Base-by-base conservation (phyloP, 2,888 invertebrate species). In the Orgyia antiqua region DNA sequence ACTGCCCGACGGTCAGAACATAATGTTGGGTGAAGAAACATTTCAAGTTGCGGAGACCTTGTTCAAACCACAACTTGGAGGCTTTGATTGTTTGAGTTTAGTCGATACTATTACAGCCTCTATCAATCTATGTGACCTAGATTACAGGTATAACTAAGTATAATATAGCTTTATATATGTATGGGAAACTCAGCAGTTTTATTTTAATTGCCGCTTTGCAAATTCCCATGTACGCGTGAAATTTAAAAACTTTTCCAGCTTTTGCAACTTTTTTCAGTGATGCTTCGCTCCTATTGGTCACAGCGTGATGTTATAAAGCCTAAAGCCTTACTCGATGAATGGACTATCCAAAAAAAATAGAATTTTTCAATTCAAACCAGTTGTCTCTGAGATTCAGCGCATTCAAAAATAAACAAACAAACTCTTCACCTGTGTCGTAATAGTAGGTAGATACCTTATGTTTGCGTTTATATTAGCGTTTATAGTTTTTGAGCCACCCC, bases 1-100 rank as follows among this genome's bases (percentile, higher is more conserved):
- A 67, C 87, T 96, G 50, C 96, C 96, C 41, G 96, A 96, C 71
- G 96, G 96, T 41, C 94, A 94, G 78, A 40, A 65, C 4, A 91
- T 95, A 39, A 89, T 93, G 65, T 89, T 95, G 51, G 93, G 93
- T 43, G 90, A 92, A 58, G 94, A 94, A 72, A 89, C 93, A 53
- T 94, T 94, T 89, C 90, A 92, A 65, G 92, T 93, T 68, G 93
- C 95, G 7, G 95, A 95, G 75, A 90, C 93, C 10, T 88, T 95
- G 60, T 95, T 95, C 90, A 92, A 93, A 71, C 95, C 95, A 27
- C 90, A 91, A 19, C 91, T 94, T 83, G 87, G 92, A 78, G 92
- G 91, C 13, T 90, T 93, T 87, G 90, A 92, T 71, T 91, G 93
- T 40, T 90, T 90, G 62, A 94, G 91, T 55, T 91, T 95, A 57